A percentile compares a stretch with the other conserved stretches of the same genome.
Conservation (phyloP, 2,888 invertebrate species). For the Cephus nigrinus region DNA sequence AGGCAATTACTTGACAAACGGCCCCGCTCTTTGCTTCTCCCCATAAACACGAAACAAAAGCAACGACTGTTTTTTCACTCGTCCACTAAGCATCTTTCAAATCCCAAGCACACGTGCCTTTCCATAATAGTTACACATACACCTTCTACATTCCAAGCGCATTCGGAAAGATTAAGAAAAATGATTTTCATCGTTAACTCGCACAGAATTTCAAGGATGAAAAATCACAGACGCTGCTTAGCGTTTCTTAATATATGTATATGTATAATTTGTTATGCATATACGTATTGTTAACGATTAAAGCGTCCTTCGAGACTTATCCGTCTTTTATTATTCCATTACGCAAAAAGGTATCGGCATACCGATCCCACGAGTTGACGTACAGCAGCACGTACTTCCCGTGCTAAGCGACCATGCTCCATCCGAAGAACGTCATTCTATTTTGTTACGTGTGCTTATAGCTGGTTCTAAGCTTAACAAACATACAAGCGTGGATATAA, state of each 20-base stretch:
- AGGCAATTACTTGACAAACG: slow-evolving; percentile 15
- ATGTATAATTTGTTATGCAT: neutral
- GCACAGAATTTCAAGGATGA: neutral
- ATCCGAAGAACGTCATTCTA: neutral
- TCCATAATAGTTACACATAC: neutral
- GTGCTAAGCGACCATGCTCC: neutral
- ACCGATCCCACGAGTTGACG: neutral
- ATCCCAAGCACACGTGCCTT: neutral
- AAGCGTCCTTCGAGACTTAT: neutral
- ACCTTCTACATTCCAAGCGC: neutral
- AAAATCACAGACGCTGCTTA: neutral
- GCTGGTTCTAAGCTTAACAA: neutral
- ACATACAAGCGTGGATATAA: neutral
- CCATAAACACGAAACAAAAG: neutral
- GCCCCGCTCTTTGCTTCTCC: neutral
- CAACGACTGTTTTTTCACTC: neutral
- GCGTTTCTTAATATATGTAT: neutral
- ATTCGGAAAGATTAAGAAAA: neutral
- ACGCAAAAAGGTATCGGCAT: neutral
- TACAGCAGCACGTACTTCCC: neutral
- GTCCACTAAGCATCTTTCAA: neutral
- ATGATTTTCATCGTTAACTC: neutral
- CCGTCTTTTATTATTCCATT: neutral
- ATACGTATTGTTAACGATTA: neutral
- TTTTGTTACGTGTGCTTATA: neutral